Base-by-base conservation (phyloP, 1,140 invertebrate genomes). In the Zaprionus kolodkinae region DNA sequence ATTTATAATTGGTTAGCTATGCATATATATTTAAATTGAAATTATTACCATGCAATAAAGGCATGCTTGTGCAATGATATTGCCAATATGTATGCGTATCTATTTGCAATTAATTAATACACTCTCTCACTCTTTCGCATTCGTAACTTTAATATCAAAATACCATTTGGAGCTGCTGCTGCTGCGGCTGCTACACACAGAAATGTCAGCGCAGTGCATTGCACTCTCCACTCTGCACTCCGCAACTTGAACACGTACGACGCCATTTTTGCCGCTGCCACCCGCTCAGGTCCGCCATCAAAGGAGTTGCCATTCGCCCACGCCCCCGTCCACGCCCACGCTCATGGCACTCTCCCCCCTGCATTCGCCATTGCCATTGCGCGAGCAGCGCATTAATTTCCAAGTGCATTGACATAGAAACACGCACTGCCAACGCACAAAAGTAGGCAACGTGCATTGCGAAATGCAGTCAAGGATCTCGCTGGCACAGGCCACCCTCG, bases 331-430 rank as follows among this genome's bases (percentile, higher is more conserved):
- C 27, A 1, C 3, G 3, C 27, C 27, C 27, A 10, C 7, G n/a
- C 27, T 3, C 27, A 30, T 30, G 2, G 15, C 15, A 48, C n/a
- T 17, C n/a, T n/a, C 15, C n/a, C 40, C 2, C n/a, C 4, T 21
- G 45, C 45, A 7, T 10, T 17, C 11, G 45, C 17, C 15, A 21
- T 17, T 25, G 45, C 17, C 17, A 50, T 13, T n/a, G 38, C 12
- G 38, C 6, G 12, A 73, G 66, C 60, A 70, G 71, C 45, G 45
- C 64, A 81, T 82, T 87, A 87, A 81, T 64, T 70, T 80, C 71
- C 68, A 84, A 89, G 79, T 88, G 78, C 85, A 85, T 81, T 88
- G 85, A 88, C 85, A 88, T 76, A 88, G 72, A 88, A 88, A 87
- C 60, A 78, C 79, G 84, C 78, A 77, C 77, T 74, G 68, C 25